phyloP scores from a whole-genome alignment of 1,140 invertebrate genomes.

The Medauroidea extradentata region DNA sequence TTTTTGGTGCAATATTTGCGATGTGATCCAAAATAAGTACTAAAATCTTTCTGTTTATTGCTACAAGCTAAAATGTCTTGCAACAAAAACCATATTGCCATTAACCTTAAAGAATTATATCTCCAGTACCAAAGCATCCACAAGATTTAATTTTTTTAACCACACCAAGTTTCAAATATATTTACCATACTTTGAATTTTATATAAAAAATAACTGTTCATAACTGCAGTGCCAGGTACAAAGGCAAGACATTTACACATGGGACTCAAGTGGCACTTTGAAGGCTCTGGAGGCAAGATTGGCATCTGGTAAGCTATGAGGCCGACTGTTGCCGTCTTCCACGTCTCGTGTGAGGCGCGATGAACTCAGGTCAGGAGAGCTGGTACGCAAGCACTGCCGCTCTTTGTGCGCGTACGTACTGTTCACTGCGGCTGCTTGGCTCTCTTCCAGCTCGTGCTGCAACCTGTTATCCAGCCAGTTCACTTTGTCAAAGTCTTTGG shows the following conservation, averaged over 20 bases:
- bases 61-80: too few relatives aligned
- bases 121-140: too few relatives aligned
- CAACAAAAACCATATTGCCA: too few relatives aligned
- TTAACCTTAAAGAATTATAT: too few relatives aligned
- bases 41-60: too few relatives aligned
- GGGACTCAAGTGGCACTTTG: slow-evolving; percentile 54
- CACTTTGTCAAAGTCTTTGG: slow-evolving; percentile 74
- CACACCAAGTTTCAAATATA: too few relatives aligned
- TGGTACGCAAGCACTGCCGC: slow-evolving; percentile 51
- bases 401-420: slow-evolving; percentile 33
- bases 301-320: slow-evolving; percentile 52
- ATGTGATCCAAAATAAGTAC: too few relatives aligned
- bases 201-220: too few relatives aligned
- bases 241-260: slow-evolving; percentile 43
- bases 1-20: too few relatives aligned
- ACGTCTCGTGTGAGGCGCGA: slow-evolving; percentile 31
- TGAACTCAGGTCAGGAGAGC: slow-evolving; percentile 57
- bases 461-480: slow-evolving; percentile 54
- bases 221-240: too few relatives aligned
- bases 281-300: slow-evolving; percentile 47
- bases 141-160: too few relatives aligned
- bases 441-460: slow-evolving; percentile 45
- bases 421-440: slow-evolving; percentile 46
- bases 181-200: too few relatives aligned
- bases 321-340: slow-evolving; percentile 39